These are phyloP conservation scores for Pararge aegeria DNA, from an alignment of 1,140 invertebrate species.

Conservation along the genomic window DNA sequence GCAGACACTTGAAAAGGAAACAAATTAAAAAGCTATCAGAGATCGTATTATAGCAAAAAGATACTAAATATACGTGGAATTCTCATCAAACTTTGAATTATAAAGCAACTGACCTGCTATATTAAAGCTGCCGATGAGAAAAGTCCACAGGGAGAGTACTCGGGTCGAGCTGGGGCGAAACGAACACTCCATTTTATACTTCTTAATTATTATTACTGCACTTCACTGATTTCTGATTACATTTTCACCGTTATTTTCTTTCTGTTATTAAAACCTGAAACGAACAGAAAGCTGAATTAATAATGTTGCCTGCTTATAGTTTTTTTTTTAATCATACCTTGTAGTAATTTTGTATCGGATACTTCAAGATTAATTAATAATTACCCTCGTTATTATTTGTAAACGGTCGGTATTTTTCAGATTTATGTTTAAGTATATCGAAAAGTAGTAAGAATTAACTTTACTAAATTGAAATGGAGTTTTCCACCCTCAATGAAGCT, in stretches of 20 bases:
- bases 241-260: slow-evolving; percentile 31
- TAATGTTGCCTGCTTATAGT: neutral
- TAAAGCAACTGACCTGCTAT: slow-evolving; percentile 49
- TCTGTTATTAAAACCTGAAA: slow-evolving; percentile 31
- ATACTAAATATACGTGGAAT: neutral
- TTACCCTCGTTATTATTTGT: no score
- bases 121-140: slow-evolving; percentile 57
- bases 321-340: neutral
- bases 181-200: slow-evolving; percentile 46
- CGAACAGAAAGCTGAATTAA: slow-evolving; percentile 9
- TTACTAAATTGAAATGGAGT: no score
- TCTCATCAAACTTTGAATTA: slow-evolving; percentile 15
- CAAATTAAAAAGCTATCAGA: no score
- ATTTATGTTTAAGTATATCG: no score
- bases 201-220: slow-evolving; percentile 40
- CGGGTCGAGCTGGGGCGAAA: slow-evolving; percentile 37
- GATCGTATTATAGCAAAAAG: no score
- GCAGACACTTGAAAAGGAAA: no score
- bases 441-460: no score
- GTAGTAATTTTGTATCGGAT: neutral
- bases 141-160: slow-evolving; percentile 53
- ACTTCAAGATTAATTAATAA: no score
- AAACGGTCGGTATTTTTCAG: no score
- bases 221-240: slow-evolving; percentile 35
- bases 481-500: no score